Base-by-base conservation (phyloP, 2,113 vertebrate genomes). In the Percina caprodes region DNA sequence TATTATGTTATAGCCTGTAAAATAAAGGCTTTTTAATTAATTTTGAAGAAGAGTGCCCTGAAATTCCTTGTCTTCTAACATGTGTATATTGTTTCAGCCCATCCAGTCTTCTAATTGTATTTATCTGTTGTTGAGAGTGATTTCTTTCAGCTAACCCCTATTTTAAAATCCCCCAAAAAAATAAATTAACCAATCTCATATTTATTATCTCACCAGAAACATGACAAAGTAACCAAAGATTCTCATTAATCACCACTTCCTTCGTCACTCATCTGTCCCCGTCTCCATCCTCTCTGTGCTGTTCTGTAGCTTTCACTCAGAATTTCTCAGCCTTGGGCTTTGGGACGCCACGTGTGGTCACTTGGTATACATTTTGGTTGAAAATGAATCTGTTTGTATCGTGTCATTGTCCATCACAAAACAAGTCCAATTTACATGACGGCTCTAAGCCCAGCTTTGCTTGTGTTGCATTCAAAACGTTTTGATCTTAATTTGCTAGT, bases 221-320 rank as follows among this genome's bases (percentile, higher is more conserved):
- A 0, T 21, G 10, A 59, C 33, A 9, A 18, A 51, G 26, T 11
- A 30, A 56, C 59, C 49, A n/a, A 24, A 30, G 30, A 13, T 4
- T 35, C 16, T 23, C 35, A 52, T 42, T 46, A 54, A 54, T 24
- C 55, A 13, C 55, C n/a, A 26, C 19, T 45, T 48, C 49, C 15
- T 56, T 11, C 21, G 21, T 60, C 51, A 23, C 39, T 35, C 21
- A 23, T 15, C 60, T 18, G 11, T 13, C 26, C 54, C 46, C 10
- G 6, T 61, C 79, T 21, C 15, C 78, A 67, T 59, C 69, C 21
- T 60, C 21, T 60, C 55, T 68, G 54, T 52, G 5, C 24, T 24
- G 14, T 42, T 42, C 39, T 42, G 39, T 10, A 42, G 39, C 39
- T 42, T 42, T 42, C 39, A 0, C 39, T 42, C 10, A 2, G 0